Base-by-base conservation (phyloP, 2,797 vertebrate species). In the Oreortyx pictus region DNA sequence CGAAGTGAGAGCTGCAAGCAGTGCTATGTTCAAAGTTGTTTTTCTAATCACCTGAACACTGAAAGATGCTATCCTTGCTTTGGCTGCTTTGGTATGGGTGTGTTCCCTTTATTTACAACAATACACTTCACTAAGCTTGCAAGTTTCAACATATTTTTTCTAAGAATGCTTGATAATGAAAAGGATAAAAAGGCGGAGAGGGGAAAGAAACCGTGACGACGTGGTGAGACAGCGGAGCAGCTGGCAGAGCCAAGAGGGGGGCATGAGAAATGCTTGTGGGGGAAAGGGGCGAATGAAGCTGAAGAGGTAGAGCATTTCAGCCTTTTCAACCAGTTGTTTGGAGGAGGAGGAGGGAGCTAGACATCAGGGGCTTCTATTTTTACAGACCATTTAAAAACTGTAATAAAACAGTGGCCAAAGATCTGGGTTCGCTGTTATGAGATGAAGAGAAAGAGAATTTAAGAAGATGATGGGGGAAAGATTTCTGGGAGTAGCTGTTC, bases 401-500 rank as follows among this genome's bases (percentile, higher is more conserved):
- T 39, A 43, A 9, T 54, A 56, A 87, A 85, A 72, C 71, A 33
- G 22, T 88, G 72, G 49, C 67, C 59, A 56, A 47, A 87, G 43
- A 47, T 75, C 65, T 85, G 59, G 5, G 4, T 18, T 94, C n/a
- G 6, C 68, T 89, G 76, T 59, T 89, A 50, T 0, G 4, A 68
- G 57, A 43, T 39, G 46, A 70, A 71, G 74, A 79, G 89, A 73
- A 86, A 54, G 57, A 35, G 31, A 65, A 67, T 82, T 84, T 47
- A 90, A 44, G 83, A 76, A 50, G 52, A 49, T 3, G 10, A 3
- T 50, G 86, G 93, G 89, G 71, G 60, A 61, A 71, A 61, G 74
- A 39, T 90, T 93, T 93, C 74, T 84, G 64, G 24, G 77, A 60
- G 60, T 61, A 80, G 60, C 64, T 93, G 73, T 88, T 87, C 61